Percentiles rank a stretch among this genome's conserved stretches.
Conservation (phyloP, 2,888 invertebrate genomes). For the Idaea aversata region DNA sequence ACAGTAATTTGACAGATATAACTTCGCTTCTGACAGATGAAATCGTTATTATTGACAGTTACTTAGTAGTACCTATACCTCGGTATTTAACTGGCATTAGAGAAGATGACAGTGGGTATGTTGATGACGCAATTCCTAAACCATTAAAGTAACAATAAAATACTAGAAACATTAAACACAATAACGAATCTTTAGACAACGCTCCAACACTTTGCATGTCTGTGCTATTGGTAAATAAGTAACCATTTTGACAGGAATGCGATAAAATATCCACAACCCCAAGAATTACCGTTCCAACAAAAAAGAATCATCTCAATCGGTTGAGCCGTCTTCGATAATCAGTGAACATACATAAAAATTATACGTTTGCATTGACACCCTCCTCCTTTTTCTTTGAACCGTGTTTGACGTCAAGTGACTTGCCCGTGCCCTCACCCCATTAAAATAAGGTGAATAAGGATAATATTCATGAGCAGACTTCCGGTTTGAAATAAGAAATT, state of each 20-base stretch:
- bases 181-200: constrained; percentile 15
- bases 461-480: constrained; percentile 18
- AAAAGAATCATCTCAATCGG: too few relatives aligned
- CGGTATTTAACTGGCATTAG: constrained; percentile 26
- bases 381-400: too few relatives aligned
- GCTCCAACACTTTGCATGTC: constrained; percentile 13
- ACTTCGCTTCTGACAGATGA: too few relatives aligned
- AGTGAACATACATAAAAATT: too few relatives aligned
- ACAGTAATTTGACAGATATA: too few relatives aligned
- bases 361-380: too few relatives aligned
- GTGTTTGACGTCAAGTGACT: background rate
- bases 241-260: too few relatives aligned
- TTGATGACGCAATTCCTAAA: constrained; percentile 15
- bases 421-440: background rate
- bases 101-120: constrained; percentile 18
- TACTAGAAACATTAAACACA: constrained; percentile 18
- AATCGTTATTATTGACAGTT: too few relatives aligned
- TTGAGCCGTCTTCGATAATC: too few relatives aligned
- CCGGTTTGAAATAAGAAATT: constrained; percentile 18
- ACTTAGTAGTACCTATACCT: constrained; percentile 16
- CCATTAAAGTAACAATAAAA: constrained; percentile 13
- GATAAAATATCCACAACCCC: too few relatives aligned
- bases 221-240: too few relatives aligned
- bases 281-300: too few relatives aligned
- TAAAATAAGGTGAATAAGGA: background rate